Evolutionary conservation across 2,113 vertebrate species (phyloP).

Genomic region (Dasyornis broadbenti): DNA sequence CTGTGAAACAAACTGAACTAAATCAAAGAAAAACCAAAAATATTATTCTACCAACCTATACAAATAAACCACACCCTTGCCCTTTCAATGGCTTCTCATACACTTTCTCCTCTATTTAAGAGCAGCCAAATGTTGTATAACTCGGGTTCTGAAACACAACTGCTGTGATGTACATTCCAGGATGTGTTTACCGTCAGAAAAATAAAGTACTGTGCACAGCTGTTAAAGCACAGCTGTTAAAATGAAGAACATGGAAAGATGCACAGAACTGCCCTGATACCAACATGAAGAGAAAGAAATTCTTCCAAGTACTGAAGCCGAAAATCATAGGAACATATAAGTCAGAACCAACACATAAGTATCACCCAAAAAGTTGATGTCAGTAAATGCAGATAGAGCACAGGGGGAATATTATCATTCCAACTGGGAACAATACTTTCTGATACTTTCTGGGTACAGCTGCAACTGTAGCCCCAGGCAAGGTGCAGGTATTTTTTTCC

Average conservation of each 20-base stretch:
- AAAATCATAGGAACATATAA: not conserved
- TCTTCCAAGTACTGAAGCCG: not conserved
- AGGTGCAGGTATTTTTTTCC: not conserved
- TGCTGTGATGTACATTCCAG: not conserved
- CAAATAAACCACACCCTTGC: not conserved
- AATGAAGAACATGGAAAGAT: not conserved
- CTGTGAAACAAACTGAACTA: not conserved
- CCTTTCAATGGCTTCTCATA: not conserved
- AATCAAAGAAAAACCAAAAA: not conserved
- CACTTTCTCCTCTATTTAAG: not conserved
- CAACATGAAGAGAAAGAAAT: not conserved
- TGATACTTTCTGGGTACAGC: not conserved
- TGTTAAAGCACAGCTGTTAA: not conserved
- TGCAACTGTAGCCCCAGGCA: not conserved
- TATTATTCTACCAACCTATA: not conserved
- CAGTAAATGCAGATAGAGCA: not conserved
- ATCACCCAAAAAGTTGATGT: not conserved
- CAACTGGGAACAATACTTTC: not conserved
- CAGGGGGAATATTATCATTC: not conserved
- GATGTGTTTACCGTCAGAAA: not conserved
- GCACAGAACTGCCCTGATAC: not conserved
- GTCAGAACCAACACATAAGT: not conserved
- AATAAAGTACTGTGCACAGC: not conserved
- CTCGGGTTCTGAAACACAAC: not conserved
- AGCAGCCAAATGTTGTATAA: not conserved